Conservation (phyloP, 2,888 invertebrate species). For the Bugulina stolonifera region DNA sequence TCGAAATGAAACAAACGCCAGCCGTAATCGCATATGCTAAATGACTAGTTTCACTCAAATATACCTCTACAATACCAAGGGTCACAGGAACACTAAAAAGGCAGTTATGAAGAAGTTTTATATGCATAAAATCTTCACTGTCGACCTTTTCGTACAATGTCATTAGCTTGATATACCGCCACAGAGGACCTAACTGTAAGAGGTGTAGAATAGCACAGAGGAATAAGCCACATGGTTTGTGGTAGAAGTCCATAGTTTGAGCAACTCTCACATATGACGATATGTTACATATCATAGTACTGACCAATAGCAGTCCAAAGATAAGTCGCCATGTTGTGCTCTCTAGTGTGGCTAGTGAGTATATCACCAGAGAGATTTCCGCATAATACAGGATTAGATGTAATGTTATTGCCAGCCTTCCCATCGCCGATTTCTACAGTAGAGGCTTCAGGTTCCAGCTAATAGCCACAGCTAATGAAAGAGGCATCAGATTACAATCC, state of each 20-base stretch:
- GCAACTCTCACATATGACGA: not conserved
- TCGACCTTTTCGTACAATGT: not conserved
- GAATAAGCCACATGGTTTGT: slow-evolving; percentile 5
- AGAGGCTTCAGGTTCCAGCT: too few relatives aligned
- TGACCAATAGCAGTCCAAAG: not conserved
- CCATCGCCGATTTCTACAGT: not conserved
- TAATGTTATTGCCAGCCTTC: not conserved
- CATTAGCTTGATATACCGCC: not conserved
- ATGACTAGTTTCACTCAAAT: not conserved
- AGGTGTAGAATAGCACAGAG: not conserved
- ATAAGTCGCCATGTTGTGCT: not conserved
- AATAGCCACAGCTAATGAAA: too few relatives aligned
- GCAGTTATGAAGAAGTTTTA: slow-evolving; percentile 6
- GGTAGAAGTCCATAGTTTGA: slow-evolving; percentile 15
- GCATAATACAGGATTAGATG: not conserved
- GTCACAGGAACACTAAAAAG: not conserved
- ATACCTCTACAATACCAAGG: not conserved
- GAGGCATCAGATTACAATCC: too few relatives aligned
- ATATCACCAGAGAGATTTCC: not conserved
- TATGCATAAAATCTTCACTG: not conserved
- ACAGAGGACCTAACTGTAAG: not conserved
- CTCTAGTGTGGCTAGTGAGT: not conserved
- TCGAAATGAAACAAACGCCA: not conserved
- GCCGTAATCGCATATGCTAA: not conserved
- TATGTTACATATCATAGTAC: not conserved